Conservation (phyloP, 1,140 invertebrate genomes). For the Psix sp. region DNA sequence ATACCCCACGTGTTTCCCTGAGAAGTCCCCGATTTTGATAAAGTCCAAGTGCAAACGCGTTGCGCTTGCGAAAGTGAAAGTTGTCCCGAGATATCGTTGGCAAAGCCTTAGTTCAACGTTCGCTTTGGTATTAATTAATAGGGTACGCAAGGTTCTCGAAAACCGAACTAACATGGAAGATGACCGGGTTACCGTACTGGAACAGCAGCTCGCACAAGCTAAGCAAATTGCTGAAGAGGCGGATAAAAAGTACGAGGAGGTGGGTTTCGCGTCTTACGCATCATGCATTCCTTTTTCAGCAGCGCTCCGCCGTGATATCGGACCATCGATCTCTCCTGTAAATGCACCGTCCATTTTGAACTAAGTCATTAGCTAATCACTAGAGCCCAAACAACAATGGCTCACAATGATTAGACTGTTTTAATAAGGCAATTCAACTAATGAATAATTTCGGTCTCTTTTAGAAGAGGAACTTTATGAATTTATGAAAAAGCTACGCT, state of each 20-base stretch:
- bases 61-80: conserved; percentile 35
- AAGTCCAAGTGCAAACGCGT: not conserved
- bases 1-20: too few relatives aligned
- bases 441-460: too few relatives aligned
- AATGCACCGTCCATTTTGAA: conserved; percentile 23
- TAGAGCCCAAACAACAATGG: conserved; percentile 18
- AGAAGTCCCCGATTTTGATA: not conserved
- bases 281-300: conserved; percentile 53
- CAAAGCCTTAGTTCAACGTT: conserved; percentile 58
- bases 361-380: conserved; percentile 8
- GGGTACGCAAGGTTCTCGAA: conserved; percentile 99
- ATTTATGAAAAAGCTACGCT: too few relatives aligned
- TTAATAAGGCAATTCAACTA: too few relatives aligned
- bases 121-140: conserved; percentile 76
- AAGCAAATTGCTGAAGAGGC: conserved; percentile 98
- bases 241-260: conserved; percentile 99
- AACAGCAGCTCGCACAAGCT: conserved; percentile 96
- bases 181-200: conserved; percentile 95
- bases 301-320: conserved; percentile 35
- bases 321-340: conserved; percentile 50
- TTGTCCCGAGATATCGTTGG: conserved; percentile 1
- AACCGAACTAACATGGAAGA: conserved; percentile 99
- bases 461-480: too few relatives aligned
- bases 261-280: conserved; percentile 75
- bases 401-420: not conserved